phyloP scores from a whole-genome alignment of 1,140 invertebrate species.

The Drosophila sechellia region DNA sequence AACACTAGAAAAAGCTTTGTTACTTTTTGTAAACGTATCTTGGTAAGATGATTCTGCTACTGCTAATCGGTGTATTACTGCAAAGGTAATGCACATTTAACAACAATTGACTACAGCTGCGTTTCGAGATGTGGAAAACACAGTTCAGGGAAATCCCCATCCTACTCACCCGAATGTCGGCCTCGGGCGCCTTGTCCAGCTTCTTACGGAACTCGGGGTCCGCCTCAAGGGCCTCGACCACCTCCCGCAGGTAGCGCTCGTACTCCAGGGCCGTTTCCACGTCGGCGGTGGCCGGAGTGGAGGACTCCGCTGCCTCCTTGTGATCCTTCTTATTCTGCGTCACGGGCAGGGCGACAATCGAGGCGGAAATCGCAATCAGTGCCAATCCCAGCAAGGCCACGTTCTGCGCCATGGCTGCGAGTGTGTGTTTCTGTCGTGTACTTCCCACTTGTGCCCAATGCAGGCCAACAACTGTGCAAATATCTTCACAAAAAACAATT shows the following conservation, averaged over 20 bases:
- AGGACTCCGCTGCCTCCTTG: slow-evolving; percentile 48
- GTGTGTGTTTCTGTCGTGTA: slow-evolving; percentile 1
- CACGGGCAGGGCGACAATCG: slow-evolving; percentile 58
- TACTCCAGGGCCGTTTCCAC: slow-evolving; percentile 88
- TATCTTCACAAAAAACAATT: slow-evolving; percentile 26
- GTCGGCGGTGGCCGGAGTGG: slow-evolving; percentile 63
- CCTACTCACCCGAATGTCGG: slow-evolving; percentile 90
- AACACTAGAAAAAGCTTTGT: no score
- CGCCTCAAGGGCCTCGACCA: slow-evolving; percentile 92
- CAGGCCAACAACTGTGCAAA: slow-evolving; percentile 41
- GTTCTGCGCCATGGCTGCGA: slow-evolving; percentile 43
- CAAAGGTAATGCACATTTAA: no score
- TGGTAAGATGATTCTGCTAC: no score
- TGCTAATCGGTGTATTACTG: no score
- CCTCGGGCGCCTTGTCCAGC: slow-evolving; percentile 91
- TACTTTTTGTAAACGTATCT: no score
- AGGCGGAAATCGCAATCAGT: slow-evolving; percentile 15
- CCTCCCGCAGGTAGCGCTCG: slow-evolving; percentile 93
- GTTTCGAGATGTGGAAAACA: background rate
- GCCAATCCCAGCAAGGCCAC: slow-evolving; percentile 35
- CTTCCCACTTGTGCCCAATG: slow-evolving; percentile 18
- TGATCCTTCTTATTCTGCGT: slow-evolving; percentile 61
- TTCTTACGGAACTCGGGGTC: slow-evolving; percentile 93
- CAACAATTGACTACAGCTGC: no score
- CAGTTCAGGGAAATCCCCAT: slow-evolving; percentile 1